Conservation (phyloP, 1,140 invertebrate genomes). For the Daktulosphaira vitifoliae region DNA sequence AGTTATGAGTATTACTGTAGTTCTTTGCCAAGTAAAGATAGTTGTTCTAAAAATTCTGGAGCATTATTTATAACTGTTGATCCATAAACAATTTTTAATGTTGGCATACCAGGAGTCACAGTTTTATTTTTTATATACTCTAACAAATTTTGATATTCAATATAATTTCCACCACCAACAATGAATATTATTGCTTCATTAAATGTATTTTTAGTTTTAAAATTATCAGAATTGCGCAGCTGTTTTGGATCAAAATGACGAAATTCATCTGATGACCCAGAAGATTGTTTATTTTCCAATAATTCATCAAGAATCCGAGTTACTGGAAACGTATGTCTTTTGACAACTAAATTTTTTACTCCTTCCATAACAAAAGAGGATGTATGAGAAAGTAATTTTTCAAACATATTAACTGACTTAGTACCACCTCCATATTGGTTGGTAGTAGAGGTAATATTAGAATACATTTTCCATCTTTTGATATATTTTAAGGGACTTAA, state of each 20-base stretch:
- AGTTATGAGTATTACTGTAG: constrained; percentile 33
- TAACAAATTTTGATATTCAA: constrained; percentile 96
- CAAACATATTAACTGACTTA: constrained; percentile 96
- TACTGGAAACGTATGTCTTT: constrained; percentile 86
- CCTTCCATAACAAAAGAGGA: constrained; percentile 99
- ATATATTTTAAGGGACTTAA: constrained; percentile 73
- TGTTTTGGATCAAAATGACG: constrained; percentile 89
- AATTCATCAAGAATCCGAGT: constrained; percentile 86
- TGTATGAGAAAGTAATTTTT: constrained; percentile 91
- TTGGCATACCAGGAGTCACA: constrained; percentile 24
- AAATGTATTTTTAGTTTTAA: constrained; percentile 50
- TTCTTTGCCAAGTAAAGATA: constrained; percentile 36
- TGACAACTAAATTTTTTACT: constrained; percentile 97
- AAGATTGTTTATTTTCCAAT: constrained; percentile 68
- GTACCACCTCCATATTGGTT: constrained; percentile 86
- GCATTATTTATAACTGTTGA: constrained; percentile 88
- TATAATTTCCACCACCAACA: constrained; percentile 97
- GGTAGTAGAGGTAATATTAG: constrained; percentile 64
- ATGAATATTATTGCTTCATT: constrained; percentile 92
- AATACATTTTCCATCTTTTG: constrained; percentile 80
- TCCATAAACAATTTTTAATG: constrained; percentile 78
- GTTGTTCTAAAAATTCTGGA: constrained; percentile 82
- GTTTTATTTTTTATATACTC: constrained; percentile 76
- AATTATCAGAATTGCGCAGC: constrained; percentile 57
- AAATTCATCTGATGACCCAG: constrained; percentile 55